Percentiles rank a stretch among this genome's conserved stretches.
phyloP scores from a whole-genome alignment of 2,797 vertebrate species.

The Hypotaenidia philippensis region DNA sequence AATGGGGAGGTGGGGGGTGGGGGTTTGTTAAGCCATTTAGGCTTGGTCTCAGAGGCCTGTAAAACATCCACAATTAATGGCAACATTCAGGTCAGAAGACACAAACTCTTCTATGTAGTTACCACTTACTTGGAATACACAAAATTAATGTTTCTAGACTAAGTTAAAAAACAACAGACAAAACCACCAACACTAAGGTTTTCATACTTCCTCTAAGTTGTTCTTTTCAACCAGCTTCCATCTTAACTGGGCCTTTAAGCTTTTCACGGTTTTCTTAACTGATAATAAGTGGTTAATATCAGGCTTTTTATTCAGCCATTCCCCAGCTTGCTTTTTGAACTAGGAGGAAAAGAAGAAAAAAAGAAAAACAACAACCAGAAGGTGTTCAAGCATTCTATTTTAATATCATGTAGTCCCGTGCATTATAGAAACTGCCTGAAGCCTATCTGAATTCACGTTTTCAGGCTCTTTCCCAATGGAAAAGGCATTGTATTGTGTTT shows the following conservation, averaged over 20 bases:
- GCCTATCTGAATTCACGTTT: not conserved
- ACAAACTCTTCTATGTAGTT: not conserved
- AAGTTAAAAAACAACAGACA: not conserved
- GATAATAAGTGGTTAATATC: constrained; percentile 75
- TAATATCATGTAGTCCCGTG: not conserved
- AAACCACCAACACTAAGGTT: not conserved
- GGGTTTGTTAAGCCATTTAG: not conserved
- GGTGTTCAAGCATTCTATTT: not conserved
- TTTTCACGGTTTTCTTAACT: constrained; percentile 83
- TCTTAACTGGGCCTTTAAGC: constrained; percentile 79
- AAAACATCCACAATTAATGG: not conserved
- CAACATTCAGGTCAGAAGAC: not conserved
- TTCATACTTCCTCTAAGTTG: constrained; percentile 84
- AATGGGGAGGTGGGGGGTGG: too few relatives aligned
- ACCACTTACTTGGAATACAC: not conserved
- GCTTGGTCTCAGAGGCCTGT: not conserved
- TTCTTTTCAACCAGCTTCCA: constrained; percentile 83
- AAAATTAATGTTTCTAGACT: not conserved
- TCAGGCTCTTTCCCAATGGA: not conserved
- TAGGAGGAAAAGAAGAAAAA: not conserved
- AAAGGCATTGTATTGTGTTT: not conserved
- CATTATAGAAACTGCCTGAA: not conserved
- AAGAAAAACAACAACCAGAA: not conserved
- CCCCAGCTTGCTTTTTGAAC: constrained; percentile 79
- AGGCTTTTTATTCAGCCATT: constrained; percentile 77